Conservation (phyloP, 2,888 invertebrate species). For the Sarcophaga carnaria region DNA sequence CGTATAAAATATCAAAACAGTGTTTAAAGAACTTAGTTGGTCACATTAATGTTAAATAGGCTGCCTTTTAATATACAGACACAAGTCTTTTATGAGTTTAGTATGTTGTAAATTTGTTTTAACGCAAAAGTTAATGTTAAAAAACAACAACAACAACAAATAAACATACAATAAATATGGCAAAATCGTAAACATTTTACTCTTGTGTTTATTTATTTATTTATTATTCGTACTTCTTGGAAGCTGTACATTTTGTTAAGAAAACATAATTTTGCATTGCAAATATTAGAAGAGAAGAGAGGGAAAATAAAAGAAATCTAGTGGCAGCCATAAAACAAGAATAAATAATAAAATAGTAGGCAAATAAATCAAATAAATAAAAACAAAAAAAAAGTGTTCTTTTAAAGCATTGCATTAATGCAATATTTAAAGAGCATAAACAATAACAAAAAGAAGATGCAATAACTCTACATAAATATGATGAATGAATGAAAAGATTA, state of each 20-base stretch:
- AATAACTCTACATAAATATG: too few relatives aligned
- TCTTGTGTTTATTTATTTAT: constrained; percentile 34
- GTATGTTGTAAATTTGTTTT: constrained; percentile 42
- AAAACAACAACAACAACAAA: not conserved
- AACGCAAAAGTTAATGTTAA: constrained; percentile 29
- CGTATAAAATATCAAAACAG: not conserved
- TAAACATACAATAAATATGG: not conserved
- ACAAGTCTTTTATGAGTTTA: not conserved
- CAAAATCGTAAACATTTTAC: constrained; percentile 27
- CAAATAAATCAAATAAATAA: not conserved
- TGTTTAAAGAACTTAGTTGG: not conserved
- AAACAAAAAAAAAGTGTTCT: constrained; percentile 1
- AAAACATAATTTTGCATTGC: constrained; percentile 29
- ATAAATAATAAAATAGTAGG: not conserved
- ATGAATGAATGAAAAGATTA: too few relatives aligned
- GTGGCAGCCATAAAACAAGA: constrained; percentile 2
- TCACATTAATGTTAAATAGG: not conserved
- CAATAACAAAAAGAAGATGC: not conserved
- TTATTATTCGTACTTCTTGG: not conserved
- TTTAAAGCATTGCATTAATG: not conserved
- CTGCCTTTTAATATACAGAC: not conserved
- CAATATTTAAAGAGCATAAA: constrained; percentile 6
- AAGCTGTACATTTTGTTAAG: constrained; percentile 29
- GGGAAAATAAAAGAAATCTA: not conserved
- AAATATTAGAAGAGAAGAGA: not conserved